A percentile compares a stretch with the other conserved stretches of the same genome.
phyloP scores from a whole-genome alignment of 2,797 vertebrate genomes.

The Propithecus deckenii region DNA sequence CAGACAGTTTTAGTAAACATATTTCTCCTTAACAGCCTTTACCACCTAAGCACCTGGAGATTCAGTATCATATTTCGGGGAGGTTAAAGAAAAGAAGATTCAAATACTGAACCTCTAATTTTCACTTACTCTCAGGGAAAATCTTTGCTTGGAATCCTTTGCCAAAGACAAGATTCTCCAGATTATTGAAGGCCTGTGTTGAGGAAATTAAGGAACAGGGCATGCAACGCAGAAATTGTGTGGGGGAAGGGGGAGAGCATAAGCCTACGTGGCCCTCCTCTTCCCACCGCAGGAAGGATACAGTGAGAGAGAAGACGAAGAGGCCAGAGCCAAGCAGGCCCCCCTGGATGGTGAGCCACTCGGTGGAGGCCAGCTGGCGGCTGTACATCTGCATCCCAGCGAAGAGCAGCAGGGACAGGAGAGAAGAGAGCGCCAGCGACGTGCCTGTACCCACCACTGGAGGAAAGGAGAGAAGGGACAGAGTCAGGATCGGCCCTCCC shows the following conservation, averaged over 20 bases:
- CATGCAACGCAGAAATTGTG: fast-evolving
- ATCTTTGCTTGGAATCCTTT: constrained; percentile 99
- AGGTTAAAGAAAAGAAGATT: neutral
- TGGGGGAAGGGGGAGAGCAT: neutral
- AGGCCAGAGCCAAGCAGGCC: constrained; percentile 95
- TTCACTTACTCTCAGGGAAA: constrained; percentile 95
- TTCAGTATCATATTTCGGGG: neutral
- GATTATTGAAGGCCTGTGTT: constrained; percentile 95
- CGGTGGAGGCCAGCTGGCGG: constrained; percentile 93
- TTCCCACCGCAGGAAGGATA: constrained; percentile 87
- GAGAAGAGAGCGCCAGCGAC: constrained; percentile 93
- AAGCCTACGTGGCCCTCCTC: neutral
- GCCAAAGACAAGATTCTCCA: constrained; percentile 96
- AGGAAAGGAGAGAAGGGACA: neutral
- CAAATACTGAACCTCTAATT: neutral
- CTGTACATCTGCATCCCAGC: constrained; percentile 99
- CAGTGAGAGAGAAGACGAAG: constrained; percentile 96
- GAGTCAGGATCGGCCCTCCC: neutral
- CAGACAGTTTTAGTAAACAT: neutral
- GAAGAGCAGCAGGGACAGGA: constrained; percentile 95
- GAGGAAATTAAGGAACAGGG: constrained; percentile 84
- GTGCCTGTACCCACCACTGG: constrained; percentile 94
- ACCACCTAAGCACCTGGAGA: neutral
- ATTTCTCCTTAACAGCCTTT: neutral
- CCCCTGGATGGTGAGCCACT: constrained; percentile 97